These are phyloP conservation scores for Steinernema feltiae DNA, from an alignment of 1,140 invertebrate genomes.

Conservation along the genomic window DNA sequence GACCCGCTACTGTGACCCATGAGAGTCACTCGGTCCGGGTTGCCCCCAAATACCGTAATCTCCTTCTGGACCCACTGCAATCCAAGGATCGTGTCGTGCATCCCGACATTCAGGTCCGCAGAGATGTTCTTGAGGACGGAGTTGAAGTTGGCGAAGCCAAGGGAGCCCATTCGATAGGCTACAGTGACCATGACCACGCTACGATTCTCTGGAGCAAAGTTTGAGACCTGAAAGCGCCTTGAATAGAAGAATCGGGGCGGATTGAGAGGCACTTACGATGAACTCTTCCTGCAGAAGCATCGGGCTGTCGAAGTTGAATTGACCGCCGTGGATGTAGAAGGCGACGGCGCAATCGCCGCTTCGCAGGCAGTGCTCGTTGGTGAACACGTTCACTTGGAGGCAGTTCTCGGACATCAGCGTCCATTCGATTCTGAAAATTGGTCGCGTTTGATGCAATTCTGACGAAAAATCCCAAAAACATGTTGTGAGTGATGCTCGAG, in stretches of 20 bases:
- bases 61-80: not conserved
- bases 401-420: not conserved
- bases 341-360: not conserved
- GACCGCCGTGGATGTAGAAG: constrained; percentile 4
- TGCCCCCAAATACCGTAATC: not conserved
- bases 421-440: not conserved
- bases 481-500: not conserved
- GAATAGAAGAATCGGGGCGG: not conserved
- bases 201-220: not conserved
- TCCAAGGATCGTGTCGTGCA: not conserved
- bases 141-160: not conserved
- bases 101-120: not conserved
- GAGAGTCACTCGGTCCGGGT: not conserved
- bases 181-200: not conserved
- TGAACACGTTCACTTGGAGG: not conserved
- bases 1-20: constrained; percentile 2
- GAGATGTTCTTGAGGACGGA: not conserved
- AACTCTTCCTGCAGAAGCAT: not conserved
- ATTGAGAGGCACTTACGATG: not conserved
- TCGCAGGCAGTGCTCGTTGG: not conserved
- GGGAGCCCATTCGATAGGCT: not conserved
- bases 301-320: constrained; percentile 5
- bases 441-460: too few relatives aligned
- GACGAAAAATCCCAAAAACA: too few relatives aligned
- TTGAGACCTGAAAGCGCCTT: not conserved